These are phyloP conservation scores for Metaphire vulgaris DNA, from an alignment of 1,140 invertebrate species.

Conservation along the genomic window DNA sequence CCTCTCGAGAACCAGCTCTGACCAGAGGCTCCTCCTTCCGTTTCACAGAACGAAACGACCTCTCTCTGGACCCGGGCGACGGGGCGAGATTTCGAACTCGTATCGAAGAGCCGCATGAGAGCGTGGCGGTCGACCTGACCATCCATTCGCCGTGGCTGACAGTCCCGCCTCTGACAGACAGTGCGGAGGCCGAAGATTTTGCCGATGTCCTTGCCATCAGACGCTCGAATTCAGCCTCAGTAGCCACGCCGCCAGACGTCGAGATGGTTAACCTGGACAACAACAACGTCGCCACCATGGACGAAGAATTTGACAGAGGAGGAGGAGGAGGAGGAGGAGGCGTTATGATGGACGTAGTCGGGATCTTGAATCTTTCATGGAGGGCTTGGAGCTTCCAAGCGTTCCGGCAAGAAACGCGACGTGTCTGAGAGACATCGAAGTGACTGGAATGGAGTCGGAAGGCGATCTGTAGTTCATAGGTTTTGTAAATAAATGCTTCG, in stretches of 20 bases:
- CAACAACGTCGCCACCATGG: not conserved
- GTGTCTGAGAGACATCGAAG: not conserved
- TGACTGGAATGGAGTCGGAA: not conserved
- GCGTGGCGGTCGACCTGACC: not conserved
- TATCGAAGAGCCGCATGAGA: not conserved
- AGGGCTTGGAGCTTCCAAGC: not conserved
- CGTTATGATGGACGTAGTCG: no score
- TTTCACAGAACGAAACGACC: not conserved
- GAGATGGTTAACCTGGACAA: not conserved
- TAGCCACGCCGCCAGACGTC: not conserved
- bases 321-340: no score
- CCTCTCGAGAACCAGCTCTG: not conserved
- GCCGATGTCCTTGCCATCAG: not conserved
- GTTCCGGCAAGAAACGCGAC: not conserved
- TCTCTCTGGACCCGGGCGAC: not conserved
- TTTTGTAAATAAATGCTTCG: no score
- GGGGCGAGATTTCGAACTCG: not conserved
- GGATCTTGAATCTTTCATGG: no score
- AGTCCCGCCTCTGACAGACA: not conserved
- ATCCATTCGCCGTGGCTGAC: not conserved
- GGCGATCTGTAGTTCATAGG: not conserved
- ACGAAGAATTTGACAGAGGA: not conserved
- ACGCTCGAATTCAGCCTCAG: not conserved
- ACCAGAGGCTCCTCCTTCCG: not conserved
- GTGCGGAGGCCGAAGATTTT: not conserved